phyloP scores from a whole-genome alignment of 1,140 invertebrate genomes.

The Amphibalanus amphitrite region DNA sequence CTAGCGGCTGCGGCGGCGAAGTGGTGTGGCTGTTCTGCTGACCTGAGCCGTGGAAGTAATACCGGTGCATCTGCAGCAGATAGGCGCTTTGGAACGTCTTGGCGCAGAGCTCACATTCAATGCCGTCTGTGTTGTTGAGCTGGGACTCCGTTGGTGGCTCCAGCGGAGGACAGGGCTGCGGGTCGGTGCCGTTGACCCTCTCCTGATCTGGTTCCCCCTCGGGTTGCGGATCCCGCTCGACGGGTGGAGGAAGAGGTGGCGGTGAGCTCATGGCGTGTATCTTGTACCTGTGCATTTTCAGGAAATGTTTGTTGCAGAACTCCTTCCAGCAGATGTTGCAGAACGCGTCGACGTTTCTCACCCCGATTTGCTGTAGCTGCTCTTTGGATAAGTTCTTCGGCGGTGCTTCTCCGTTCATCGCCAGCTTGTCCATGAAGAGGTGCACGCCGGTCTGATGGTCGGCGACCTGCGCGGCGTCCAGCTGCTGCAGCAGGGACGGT shows the following conservation, averaged over 20 bases:
- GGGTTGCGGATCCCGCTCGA: no score
- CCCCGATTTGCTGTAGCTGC: slow-evolving; percentile 49
- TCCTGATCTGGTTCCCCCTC: background rate
- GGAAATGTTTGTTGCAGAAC: slow-evolving; percentile 86
- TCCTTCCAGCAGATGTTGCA: slow-evolving; percentile 90
- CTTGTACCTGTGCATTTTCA: slow-evolving; percentile 34
- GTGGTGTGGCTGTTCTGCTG: slow-evolving; percentile 8
- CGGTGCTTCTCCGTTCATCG: slow-evolving; percentile 4
- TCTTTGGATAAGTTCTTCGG: slow-evolving; percentile 38
- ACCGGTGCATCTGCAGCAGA: slow-evolving; percentile 34
- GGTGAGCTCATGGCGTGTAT: slow-evolving; percentile 50
- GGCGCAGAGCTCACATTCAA: slow-evolving; percentile 35
- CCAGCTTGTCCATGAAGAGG: slow-evolving; percentile 3
- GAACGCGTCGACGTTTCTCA: slow-evolving; percentile 71
- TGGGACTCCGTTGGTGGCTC: background rate
- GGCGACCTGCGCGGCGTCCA: background rate
- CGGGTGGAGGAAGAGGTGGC: background rate
- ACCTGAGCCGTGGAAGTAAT: slow-evolving; percentile 26
- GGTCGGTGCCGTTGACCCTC: background rate
- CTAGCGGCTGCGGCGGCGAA: slow-evolving; percentile 17
- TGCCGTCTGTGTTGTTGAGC: slow-evolving; percentile 25
- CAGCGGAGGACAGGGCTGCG: background rate
- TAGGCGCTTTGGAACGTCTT: slow-evolving; percentile 36
- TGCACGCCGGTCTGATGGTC: background rate
- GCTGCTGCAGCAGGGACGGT: background rate